phyloP scores from a whole-genome alignment of 2,888 invertebrate species.

The Caenorhabditis sp. region DNA sequence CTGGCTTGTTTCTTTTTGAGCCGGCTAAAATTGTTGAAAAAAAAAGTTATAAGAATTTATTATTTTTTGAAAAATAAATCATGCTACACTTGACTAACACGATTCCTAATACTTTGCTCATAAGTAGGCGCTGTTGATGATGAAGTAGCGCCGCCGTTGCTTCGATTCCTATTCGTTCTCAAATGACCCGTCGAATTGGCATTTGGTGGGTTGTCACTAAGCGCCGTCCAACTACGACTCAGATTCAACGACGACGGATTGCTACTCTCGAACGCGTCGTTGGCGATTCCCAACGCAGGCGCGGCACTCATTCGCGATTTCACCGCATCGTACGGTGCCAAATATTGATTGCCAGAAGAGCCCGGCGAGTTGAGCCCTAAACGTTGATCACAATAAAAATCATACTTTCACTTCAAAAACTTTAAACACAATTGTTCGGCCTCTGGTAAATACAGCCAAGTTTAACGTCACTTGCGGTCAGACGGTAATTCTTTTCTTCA shows the following conservation, averaged over 20 bases:
- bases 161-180: background rate
- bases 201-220: constrained; percentile 18
- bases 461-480: constrained; percentile 29
- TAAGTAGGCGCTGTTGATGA: constrained; percentile 6
- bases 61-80: background rate
- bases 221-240: constrained; percentile 26
- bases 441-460: constrained; percentile 36
- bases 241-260: constrained; percentile 25
- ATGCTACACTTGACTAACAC: constrained; percentile 32
- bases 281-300: constrained; percentile 21
- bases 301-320: constrained; percentile 22
- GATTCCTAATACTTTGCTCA: constrained; percentile 26
- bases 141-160: too few species aligned
- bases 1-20: too few species aligned
- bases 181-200: constrained; percentile 24
- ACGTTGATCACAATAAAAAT: background rate
- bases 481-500: constrained; percentile 45
- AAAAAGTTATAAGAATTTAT: background rate
- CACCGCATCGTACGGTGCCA: constrained; percentile 12
- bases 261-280: constrained; percentile 33
- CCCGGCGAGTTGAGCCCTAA: background rate
- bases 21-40: too few species aligned
- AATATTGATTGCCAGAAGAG: constrained; percentile 3
- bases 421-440: constrained; percentile 4
- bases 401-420: background rate